These are phyloP conservation scores for Euphydryas editha DNA, from an alignment of 2,888 invertebrate genomes.

Conservation along the genomic window DNA sequence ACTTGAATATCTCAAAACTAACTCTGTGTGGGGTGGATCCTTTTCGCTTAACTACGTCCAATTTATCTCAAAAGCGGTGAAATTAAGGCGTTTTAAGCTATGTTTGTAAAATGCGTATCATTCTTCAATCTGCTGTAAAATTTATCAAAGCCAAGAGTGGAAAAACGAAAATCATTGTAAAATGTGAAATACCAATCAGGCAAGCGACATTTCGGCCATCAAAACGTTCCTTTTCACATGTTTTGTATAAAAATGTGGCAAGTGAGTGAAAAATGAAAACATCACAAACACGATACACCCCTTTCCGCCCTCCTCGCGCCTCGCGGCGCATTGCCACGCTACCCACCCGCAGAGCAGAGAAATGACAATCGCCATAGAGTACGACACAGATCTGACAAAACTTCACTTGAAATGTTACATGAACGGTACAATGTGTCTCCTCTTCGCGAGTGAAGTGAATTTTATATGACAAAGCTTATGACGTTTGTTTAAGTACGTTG, in stretches of 20 bases:
- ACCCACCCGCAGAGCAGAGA: slow-evolving; percentile 65
- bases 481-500: neutral
- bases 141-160: no score
- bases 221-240: slow-evolving; percentile 54
- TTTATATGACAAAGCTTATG: slow-evolving; percentile 10
- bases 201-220: slow-evolving; percentile 43
- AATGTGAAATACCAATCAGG: slow-evolving; percentile 36
- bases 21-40: no score
- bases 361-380: slow-evolving; percentile 65
- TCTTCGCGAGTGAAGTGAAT: slow-evolving; percentile 1
- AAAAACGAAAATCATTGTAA: slow-evolving; percentile 28
- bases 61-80: no score
- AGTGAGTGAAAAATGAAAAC: slow-evolving; percentile 78
- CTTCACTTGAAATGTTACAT: neutral
- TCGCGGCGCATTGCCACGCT: slow-evolving; percentile 69
- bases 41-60: no score
- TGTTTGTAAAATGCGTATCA: no score
- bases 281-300: slow-evolving; percentile 61
- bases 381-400: slow-evolving; percentile 23
- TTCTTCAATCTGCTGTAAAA: no score
- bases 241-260: slow-evolving; percentile 56
- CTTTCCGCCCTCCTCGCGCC: slow-evolving; percentile 45
- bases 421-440: slow-evolving; percentile 6
- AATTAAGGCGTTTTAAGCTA: no score
- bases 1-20: no score